phyloP scores from a whole-genome alignment of 2,888 invertebrate genomes.

The Diarsia dahlii region DNA sequence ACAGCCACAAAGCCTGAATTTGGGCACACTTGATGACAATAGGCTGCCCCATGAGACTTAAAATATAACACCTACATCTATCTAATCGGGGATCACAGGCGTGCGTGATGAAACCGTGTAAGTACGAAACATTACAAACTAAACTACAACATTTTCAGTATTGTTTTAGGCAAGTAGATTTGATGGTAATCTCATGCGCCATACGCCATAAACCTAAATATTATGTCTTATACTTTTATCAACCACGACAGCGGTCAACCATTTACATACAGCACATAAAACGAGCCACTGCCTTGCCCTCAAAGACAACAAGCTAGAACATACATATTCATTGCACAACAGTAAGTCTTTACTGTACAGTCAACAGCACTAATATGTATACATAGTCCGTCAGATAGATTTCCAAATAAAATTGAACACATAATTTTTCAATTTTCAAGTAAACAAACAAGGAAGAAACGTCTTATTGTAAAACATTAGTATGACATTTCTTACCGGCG shows the following conservation, averaged over 20 bases:
- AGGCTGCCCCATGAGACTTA: too few relatives aligned
- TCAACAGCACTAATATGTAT: too few relatives aligned
- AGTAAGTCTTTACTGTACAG: slow-evolving; percentile 39
- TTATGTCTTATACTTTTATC: background rate
- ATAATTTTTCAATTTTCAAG: too few relatives aligned
- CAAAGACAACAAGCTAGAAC: slow-evolving; percentile 37
- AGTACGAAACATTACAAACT: background rate
- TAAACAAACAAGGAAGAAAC: too few relatives aligned
- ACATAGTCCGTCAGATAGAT: too few relatives aligned
- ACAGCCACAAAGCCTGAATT: background rate
- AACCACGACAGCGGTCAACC: slow-evolving; percentile 12
- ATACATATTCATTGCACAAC: slow-evolving; percentile 47
- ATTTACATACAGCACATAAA: slow-evolving; percentile 45
- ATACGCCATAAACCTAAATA: background rate
- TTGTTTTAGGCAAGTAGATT: background rate
- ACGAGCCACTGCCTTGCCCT: too few relatives aligned
- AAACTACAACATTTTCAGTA: background rate
- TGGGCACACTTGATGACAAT: background rate
- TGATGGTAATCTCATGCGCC: background rate
- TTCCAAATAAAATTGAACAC: too few relatives aligned
- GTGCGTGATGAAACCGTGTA: background rate
- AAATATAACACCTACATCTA: background rate
- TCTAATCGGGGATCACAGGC: background rate
- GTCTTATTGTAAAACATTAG: too few relatives aligned
- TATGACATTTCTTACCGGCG: too few relatives aligned